phyloP scores from a whole-genome alignment of 2,113 vertebrate species.

The Regulus satrapa region DNA sequence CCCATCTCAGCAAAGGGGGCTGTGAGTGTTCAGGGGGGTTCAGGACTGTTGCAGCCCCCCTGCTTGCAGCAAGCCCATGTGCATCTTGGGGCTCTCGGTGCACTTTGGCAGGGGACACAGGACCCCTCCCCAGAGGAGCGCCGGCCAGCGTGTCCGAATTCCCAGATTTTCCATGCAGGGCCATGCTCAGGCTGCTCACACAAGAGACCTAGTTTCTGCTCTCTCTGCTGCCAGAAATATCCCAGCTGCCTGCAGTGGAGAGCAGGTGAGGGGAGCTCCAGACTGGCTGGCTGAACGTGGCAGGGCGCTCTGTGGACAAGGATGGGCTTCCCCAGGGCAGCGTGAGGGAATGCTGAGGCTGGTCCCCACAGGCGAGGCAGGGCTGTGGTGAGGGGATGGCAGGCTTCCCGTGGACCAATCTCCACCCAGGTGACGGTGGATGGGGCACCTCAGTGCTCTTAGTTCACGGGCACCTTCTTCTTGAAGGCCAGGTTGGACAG shows the following conservation, averaged over 20 bases:
- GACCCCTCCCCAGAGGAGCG: background rate
- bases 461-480: too few species aligned
- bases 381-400: rapidly evolving
- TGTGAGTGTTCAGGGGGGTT: background rate
- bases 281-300: background rate
- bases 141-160: rapidly evolving
- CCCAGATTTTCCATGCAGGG: background rate
- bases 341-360: rapidly evolving
- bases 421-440: background rate
- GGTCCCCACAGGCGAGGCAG: rapidly evolving
- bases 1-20: background rate
- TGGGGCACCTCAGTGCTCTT: background rate
- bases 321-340: rapidly evolving
- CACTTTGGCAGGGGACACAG: background rate
- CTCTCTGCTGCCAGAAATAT: background rate
- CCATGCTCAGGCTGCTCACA: background rate
- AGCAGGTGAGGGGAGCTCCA: background rate
- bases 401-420: background rate
- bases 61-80: rapidly evolving
- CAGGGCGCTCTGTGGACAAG: background rate
- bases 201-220: background rate
- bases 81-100: background rate
- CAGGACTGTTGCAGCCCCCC: background rate
- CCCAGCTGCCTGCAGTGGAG: background rate
- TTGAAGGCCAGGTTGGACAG: rapidly evolving